Conservation (phyloP, 2,797 vertebrate species). For the Helostoma temminkii region DNA sequence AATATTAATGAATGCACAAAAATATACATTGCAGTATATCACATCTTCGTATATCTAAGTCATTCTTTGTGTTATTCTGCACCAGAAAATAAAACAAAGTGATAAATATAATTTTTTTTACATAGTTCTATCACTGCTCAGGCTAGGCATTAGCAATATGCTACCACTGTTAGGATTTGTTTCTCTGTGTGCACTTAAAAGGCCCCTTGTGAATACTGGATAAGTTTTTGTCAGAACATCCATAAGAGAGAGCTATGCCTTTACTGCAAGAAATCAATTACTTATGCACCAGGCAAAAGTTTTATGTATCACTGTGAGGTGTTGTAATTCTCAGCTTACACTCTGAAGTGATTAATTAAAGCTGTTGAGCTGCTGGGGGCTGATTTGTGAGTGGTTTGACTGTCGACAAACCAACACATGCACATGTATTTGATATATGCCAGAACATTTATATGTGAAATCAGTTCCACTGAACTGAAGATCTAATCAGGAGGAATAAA, state of each 20-base stretch:
- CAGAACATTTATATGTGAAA: conserved; percentile 7
- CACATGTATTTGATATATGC: conserved; percentile 28
- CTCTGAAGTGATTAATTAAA: conserved; percentile 58
- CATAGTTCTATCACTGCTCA: conserved; percentile 23
- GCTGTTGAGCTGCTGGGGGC: conserved; percentile 42
- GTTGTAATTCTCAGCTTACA: conserved; percentile 50
- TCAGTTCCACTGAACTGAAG: conserved; percentile 2
- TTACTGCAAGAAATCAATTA: conserved; percentile 62
- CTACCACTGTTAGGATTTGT: conserved; percentile 51
- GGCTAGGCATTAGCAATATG: conserved; percentile 33
- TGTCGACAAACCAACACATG: conserved; percentile 43
- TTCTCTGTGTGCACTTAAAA: conserved; percentile 54
- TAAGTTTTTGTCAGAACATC: conserved; percentile 51
- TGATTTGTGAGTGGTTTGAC: conserved; percentile 43
- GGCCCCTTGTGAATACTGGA: conserved; percentile 40
- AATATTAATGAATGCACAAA: conserved; percentile 9
- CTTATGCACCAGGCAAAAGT: conserved; percentile 58
- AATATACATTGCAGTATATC: conserved; percentile 2
- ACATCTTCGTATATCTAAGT: too few species aligned
- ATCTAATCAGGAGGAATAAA: conserved; percentile 6
- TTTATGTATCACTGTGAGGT: conserved; percentile 57
- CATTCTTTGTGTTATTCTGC: background rate
- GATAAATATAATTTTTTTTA: conserved; percentile 28
- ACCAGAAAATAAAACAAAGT: conserved; percentile 25
- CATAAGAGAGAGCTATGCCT: conserved; percentile 58